A percentile compares a stretch with the other conserved stretches of the same genome.
Evolutionary conservation across 2,888 invertebrate species (phyloP).

Genomic region (Trissonchulus latispiculum): DNA sequence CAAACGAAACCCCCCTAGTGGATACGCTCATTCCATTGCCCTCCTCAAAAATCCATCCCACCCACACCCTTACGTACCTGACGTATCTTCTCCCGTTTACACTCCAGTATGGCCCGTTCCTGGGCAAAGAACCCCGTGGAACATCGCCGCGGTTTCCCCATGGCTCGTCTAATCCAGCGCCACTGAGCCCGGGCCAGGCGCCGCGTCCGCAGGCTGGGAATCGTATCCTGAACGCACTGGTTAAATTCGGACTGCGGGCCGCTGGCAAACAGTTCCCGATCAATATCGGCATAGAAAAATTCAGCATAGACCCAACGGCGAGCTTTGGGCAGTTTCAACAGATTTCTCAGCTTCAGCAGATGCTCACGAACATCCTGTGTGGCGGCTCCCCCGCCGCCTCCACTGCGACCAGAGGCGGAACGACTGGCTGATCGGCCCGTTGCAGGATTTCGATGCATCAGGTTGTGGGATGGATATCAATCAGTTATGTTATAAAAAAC

Average conservation of each 20-base stretch:
- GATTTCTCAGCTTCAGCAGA: constrained; percentile 53
- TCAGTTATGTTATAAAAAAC: too few species aligned
- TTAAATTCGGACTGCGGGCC: constrained; percentile 77
- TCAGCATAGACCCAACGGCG: constrained; percentile 92
- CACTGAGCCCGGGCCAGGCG: constrained; percentile 79
- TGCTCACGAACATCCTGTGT: too few species aligned
- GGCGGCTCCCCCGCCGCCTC: too few species aligned
- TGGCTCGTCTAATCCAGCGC: constrained; percentile 84
- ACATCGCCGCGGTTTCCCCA: constrained; percentile 92
- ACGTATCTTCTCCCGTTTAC: constrained; percentile 79
- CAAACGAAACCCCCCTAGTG: too few species aligned
- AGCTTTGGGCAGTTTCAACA: constrained; percentile 91
- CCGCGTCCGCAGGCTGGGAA: constrained; percentile 76
- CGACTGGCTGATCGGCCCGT: too few species aligned
- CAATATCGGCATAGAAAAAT: constrained; percentile 98
- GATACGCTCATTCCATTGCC: too few species aligned
- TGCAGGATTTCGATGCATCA: too few species aligned
- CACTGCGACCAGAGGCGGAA: too few species aligned
- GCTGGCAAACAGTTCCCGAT: constrained; percentile 74
- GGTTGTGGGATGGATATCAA: too few species aligned
- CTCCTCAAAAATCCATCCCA: too few species aligned
- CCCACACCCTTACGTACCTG: constrained; percentile 68
- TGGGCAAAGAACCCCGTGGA: constrained; percentile 90
- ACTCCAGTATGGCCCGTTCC: constrained; percentile 77
- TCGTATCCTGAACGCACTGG: constrained; percentile 70